Evolutionary conservation across 2,888 invertebrate species (phyloP).

Genomic region (Entomobrya multifasciata): DNA sequence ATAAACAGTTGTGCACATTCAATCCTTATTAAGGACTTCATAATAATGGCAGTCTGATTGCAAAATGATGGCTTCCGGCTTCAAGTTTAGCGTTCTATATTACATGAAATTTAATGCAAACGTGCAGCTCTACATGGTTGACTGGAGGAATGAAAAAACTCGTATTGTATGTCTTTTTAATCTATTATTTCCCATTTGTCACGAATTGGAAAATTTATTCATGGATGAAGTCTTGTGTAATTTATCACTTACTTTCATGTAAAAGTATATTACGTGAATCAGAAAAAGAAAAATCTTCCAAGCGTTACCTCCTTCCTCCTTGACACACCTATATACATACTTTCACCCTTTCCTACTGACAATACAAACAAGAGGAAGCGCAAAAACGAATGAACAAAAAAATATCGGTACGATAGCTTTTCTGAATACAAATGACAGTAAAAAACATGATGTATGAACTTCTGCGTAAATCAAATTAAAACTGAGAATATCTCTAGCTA

Average conservation of each 20-base stretch:
- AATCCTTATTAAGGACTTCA: no score
- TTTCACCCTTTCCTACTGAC: not conserved
- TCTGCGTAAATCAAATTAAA: not conserved
- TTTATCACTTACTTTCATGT: constrained; percentile 50
- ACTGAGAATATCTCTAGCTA: no score
- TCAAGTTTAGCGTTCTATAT: constrained; percentile 43
- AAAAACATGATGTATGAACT: not conserved
- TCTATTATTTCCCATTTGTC: constrained; percentile 67
- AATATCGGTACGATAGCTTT: no score
- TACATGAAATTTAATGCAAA: not conserved
- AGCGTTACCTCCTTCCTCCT: not conserved
- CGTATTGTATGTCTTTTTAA: constrained; percentile 17
- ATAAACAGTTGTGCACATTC: no score
- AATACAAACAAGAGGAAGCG: no score
- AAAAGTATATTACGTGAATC: not conserved
- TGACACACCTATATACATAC: not conserved
- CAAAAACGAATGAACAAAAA: no score
- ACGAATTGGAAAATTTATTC: constrained; percentile 68
- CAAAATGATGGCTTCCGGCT: constrained; percentile 69
- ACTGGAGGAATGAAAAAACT: constrained; percentile 5
- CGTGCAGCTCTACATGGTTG: not conserved
- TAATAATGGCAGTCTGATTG: constrained; percentile 48
- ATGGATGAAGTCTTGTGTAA: constrained; percentile 68
- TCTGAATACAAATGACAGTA: no score
- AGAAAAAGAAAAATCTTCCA: not conserved